Percentiles rank a stretch among this genome's conserved stretches.
These are phyloP conservation scores for Enteromius trimaculatus DNA, from an alignment of 2,797 vertebrate species.

Conservation along the genomic window DNA sequence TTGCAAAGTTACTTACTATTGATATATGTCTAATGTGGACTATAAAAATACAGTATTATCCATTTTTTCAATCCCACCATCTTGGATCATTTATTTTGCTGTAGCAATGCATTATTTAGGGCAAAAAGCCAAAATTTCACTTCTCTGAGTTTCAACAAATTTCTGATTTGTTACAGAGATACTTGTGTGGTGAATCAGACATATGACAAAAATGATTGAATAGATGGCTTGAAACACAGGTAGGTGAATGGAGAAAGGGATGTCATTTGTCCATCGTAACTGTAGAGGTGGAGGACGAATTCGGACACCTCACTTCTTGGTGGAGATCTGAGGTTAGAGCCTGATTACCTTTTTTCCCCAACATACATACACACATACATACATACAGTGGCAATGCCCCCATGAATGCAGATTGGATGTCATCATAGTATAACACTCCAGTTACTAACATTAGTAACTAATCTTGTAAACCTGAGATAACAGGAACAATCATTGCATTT, in stretches of 20 bases:
- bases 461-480: background rate
- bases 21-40: too few species aligned
- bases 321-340: slow-evolving; percentile 52
- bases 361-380: slow-evolving; percentile 77
- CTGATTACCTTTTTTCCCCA: slow-evolving; percentile 63
- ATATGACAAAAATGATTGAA: slow-evolving; percentile 42
- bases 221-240: slow-evolving; percentile 30
- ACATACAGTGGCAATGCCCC: slow-evolving; percentile 86
- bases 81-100: background rate
- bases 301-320: slow-evolving; percentile 36
- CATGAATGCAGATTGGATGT: slow-evolving; percentile 80
- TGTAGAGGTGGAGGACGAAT: background rate
- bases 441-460: background rate
- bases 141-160: background rate
- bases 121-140: background rate
- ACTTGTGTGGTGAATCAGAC: background rate
- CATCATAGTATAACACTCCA: slow-evolving; percentile 67
- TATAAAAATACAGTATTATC: too few species aligned
- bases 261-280: slow-evolving; percentile 56
- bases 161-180: background rate
- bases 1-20: too few species aligned
- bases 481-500: background rate
- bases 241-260: slow-evolving; percentile 54
- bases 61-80: background rate
- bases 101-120: background rate